Evolutionary conservation across 2,888 invertebrate species (phyloP).

Genomic region (Myathropa florea): DNA sequence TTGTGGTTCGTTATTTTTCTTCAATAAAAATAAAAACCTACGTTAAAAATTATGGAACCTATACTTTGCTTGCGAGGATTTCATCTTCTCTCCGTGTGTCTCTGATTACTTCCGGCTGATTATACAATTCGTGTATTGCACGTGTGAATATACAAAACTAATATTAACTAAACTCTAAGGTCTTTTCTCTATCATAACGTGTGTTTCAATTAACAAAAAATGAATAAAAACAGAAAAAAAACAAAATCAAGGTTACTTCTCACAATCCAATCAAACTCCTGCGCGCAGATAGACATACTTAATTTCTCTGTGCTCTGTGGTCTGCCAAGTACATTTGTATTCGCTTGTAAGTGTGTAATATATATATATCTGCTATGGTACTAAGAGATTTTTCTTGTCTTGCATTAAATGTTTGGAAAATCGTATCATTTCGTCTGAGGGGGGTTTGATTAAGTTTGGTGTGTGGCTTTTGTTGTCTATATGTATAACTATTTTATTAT

Average conservation of each 20-base stretch:
- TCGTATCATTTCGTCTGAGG: constrained; percentile 14
- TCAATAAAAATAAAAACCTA: background rate
- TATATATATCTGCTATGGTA: constrained; percentile 76
- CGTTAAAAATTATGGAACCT: background rate
- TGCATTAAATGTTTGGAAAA: constrained; percentile 52
- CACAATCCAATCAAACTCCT: constrained; percentile 55
- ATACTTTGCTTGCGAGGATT: constrained; percentile 51
- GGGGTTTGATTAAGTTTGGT: constrained; percentile 68
- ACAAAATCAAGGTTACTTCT: constrained; percentile 26
- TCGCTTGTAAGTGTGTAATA: constrained; percentile 47
- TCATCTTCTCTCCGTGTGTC: constrained; percentile 11
- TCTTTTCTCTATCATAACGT: constrained; percentile 41
- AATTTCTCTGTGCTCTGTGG: constrained; percentile 4
- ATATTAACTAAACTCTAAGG: constrained; percentile 32
- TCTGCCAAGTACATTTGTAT: constrained; percentile 25
- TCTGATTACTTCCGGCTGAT: constrained; percentile 11
- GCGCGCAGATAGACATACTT: constrained; percentile 24
- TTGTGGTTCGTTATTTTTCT: background rate
- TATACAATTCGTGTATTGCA: constrained; percentile 49
- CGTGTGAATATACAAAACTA: constrained; percentile 29
- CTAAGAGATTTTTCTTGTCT: constrained; percentile 76
- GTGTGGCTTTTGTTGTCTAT: constrained; percentile 33
- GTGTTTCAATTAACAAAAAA: background rate
- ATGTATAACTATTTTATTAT: constrained; percentile 63
- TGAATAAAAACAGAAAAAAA: background rate